Evolutionary conservation across 2,888 invertebrate species (phyloP), one percentile per base, ranked within the genome.

Genomic region (Rhagophthalmus giganteus): DNA sequence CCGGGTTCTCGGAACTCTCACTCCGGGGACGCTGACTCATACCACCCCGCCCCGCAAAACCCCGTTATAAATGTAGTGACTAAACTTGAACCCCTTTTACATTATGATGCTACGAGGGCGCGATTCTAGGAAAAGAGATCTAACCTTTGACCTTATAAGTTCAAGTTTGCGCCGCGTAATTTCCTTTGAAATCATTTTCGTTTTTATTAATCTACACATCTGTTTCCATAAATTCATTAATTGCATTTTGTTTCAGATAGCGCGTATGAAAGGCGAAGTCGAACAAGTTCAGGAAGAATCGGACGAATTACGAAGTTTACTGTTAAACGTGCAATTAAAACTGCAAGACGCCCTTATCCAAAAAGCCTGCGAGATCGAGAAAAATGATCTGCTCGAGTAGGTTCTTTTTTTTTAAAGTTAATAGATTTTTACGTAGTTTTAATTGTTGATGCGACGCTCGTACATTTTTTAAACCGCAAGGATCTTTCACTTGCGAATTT

Each of bases 1-100:
- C 52, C 46, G 40, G 40, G 46, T 52, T 52, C 52, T 33, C 28
- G 52, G 52, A 52, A 52, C 35, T 35, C 13, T 40, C 34, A 24
- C 45, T 46, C 42, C 32, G 47, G 47, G 46, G 46, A 47, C 41
- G 37, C 11, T 53, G 53, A 53, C 35, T 53, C 53, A 53, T 42
- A 12, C 53, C 16, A 35, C 53, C 47, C 45, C 45, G n/a, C 37
- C 38, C 15, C 6, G 7, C 25, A 11, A 31, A 12, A 26, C 52
- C 46, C 46, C 30, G 4, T 38, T 38, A 5, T 9, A 9, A 38
- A 15, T 31, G 27, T n/a, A 26, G 27, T 51, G 51, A 51, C 45
- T 51, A 51, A 51, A 33, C 30, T 35, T 44, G 8, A 26, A 9
- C 49, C 37, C 37, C 30, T 30, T 14, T 45, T 13, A 34, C 13